These are phyloP conservation scores for Limenitis arthemis DNA, from an alignment of 2,888 invertebrate species.

Conservation along the genomic window DNA sequence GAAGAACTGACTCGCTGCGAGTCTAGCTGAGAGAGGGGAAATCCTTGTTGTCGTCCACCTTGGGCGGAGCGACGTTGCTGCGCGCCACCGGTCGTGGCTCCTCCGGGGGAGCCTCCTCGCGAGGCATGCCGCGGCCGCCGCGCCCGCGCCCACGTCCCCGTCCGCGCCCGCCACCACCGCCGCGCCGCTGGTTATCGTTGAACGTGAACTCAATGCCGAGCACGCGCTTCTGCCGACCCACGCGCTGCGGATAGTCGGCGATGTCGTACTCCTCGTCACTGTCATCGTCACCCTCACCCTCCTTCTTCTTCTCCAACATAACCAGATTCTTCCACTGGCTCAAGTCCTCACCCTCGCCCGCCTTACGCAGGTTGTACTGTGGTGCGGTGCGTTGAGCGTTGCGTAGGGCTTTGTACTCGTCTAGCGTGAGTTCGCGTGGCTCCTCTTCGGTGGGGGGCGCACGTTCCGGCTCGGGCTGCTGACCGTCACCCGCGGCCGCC, in stretches of 20 bases:
- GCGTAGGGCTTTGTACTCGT: conserved; percentile 94
- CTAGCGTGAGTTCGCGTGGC: conserved; percentile 90
- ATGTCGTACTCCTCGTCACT: conserved; percentile 82
- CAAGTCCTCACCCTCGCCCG: conserved; percentile 93
- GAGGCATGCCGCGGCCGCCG: conserved; percentile 50
- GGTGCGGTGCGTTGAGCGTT: conserved; percentile 85
- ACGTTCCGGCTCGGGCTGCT: conserved; percentile 57
- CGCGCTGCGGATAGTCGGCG: conserved; percentile 87
- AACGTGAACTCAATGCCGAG: conserved; percentile 92
- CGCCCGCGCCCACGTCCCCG: conserved; percentile 72
- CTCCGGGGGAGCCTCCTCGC: conserved; percentile 45
- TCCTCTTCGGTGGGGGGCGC: conserved; percentile 78
- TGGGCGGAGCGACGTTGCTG: conserved; percentile 74
- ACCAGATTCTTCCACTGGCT: conserved; percentile 95
- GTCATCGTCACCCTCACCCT: conserved; percentile 75
- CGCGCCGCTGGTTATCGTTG: conserved; percentile 83
- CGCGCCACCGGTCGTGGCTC: conserved; percentile 54
- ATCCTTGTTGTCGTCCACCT: conserved; percentile 96
- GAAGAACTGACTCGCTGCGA: conserved; percentile 54
- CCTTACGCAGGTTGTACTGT: conserved; percentile 92
- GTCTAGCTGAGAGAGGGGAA: conserved; percentile 92
- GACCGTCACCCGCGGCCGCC: conserved; percentile 47
- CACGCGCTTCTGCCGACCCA: conserved; percentile 88
- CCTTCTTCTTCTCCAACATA: conserved; percentile 84
- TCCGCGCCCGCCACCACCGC: conserved; percentile 76